Percentiles rank a stretch among this genome's conserved stretches.
Conservation (phyloP, 2,113 vertebrate genomes). For the Notiomystis cincta region DNA sequence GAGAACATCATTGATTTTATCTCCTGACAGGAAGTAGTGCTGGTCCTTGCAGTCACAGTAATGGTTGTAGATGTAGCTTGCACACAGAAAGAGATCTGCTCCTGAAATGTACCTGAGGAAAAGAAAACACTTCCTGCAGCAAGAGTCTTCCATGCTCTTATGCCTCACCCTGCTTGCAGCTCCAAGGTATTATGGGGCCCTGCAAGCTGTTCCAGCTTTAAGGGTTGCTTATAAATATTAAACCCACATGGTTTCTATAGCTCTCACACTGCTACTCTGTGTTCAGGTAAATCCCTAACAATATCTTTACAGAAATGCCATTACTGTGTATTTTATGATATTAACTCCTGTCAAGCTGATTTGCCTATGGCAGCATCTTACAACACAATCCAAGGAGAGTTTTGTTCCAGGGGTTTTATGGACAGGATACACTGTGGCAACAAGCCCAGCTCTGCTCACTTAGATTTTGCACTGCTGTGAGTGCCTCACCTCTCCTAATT, state of each 20-base stretch:
- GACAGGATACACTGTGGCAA: background rate
- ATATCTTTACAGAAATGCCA: background rate
- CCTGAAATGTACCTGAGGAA: conserved; percentile 84
- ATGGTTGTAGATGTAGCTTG: conserved; percentile 97
- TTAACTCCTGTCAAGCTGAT: background rate
- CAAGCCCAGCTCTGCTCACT: background rate
- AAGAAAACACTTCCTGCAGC: background rate
- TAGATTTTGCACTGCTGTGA: background rate
- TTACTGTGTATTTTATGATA: background rate
- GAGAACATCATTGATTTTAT: conserved; percentile 96
- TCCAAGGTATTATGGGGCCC: background rate
- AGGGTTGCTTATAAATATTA: background rate
- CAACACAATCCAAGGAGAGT: fast-evolving
- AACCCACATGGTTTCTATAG: background rate
- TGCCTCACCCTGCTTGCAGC: background rate
- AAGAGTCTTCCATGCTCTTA: background rate
- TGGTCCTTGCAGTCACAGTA: conserved; percentile 98
- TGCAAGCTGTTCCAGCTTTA: background rate
- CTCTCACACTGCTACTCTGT: background rate
- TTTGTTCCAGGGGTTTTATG: background rate
- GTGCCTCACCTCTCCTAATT: background rate
- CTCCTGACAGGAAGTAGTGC: conserved; percentile 93
- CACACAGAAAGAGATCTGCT: conserved; percentile 92
- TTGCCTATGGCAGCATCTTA: background rate
- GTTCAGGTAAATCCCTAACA: background rate